phyloP scores from a whole-genome alignment of 1,140 invertebrate genomes.

The Maniola jurtina region DNA sequence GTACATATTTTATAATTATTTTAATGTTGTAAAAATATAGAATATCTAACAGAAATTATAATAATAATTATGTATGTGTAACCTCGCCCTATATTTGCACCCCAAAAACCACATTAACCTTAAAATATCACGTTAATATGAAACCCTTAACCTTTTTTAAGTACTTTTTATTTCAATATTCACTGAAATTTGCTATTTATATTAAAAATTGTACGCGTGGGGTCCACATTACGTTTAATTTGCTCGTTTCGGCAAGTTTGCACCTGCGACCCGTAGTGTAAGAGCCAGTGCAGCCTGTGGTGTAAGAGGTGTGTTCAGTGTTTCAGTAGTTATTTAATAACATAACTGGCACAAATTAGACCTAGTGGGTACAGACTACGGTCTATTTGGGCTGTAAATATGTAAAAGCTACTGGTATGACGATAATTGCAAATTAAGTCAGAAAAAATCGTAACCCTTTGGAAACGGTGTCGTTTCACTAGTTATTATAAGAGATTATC shows the following conservation, averaged over 20 bases:
- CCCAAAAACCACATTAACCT: not conserved
- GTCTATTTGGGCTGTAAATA: too few relatives aligned
- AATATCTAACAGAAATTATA: not conserved
- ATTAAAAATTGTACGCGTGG: slow-evolving; percentile 24
- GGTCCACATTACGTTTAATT: slow-evolving; percentile 28
- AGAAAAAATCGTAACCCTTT: too few relatives aligned
- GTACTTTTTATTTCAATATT: slow-evolving; percentile 15
- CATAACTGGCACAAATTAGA: too few relatives aligned
- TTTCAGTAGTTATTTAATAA: too few relatives aligned
- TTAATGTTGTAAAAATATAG: too few relatives aligned
- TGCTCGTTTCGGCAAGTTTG: slow-evolving; percentile 32
- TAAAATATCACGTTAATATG: not conserved
- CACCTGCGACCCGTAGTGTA: slow-evolving; percentile 22
- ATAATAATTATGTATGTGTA: slow-evolving; percentile 3
- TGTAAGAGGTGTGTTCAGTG: too few relatives aligned
- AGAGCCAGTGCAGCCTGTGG: not conserved
- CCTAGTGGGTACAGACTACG: too few relatives aligned
- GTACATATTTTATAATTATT: too few relatives aligned
- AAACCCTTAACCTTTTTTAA: slow-evolving; percentile 1
- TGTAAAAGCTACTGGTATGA: too few relatives aligned
- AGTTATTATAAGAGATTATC: too few relatives aligned
- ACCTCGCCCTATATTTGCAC: not conserved
- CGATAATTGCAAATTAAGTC: too few relatives aligned
- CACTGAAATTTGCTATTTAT: slow-evolving; percentile 23
- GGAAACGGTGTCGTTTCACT: too few relatives aligned